Evolutionary conservation across 2,113 vertebrate species (phyloP).

Genomic region (Gambusia affinis): DNA sequence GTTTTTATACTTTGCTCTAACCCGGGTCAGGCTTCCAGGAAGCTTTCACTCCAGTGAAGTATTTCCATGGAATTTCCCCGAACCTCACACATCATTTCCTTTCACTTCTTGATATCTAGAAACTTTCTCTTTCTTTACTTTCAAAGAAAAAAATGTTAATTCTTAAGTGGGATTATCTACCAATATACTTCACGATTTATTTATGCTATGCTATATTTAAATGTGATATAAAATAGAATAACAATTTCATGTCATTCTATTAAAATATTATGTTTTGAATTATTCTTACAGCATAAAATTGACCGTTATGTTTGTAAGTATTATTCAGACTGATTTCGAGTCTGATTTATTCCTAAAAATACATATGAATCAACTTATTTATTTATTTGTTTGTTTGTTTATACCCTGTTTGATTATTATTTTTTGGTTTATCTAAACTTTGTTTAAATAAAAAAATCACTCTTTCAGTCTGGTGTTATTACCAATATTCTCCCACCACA

Average conservation of each 20-base stretch:
- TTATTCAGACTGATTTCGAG: not conserved
- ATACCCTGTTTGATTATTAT: too few species aligned
- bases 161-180: not conserved
- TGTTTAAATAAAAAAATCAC: not conserved
- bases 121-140: not conserved
- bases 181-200: not conserved
- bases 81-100: conserved; percentile 21
- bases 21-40: conserved; percentile 50
- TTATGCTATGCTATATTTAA: not conserved
- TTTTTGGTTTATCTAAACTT: not conserved
- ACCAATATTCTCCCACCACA: too few species aligned
- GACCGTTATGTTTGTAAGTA: not conserved
- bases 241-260: too few species aligned
- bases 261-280: too few species aligned
- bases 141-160: not conserved
- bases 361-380: not conserved
- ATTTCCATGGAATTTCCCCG: conserved; percentile 60
- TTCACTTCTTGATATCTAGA: not conserved
- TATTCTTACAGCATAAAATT: too few species aligned
- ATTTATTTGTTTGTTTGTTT: not conserved
- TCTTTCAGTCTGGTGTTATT: not conserved
- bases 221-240: not conserved
- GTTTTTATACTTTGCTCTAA: conserved; percentile 33
- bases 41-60: conserved; percentile 1
- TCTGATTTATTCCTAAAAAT: not conserved